Evolutionary conservation across 2,113 vertebrate genomes (phyloP), one percentile per base, ranked within the genome.

Genomic region (Deroptyus accipitrinus): DNA sequence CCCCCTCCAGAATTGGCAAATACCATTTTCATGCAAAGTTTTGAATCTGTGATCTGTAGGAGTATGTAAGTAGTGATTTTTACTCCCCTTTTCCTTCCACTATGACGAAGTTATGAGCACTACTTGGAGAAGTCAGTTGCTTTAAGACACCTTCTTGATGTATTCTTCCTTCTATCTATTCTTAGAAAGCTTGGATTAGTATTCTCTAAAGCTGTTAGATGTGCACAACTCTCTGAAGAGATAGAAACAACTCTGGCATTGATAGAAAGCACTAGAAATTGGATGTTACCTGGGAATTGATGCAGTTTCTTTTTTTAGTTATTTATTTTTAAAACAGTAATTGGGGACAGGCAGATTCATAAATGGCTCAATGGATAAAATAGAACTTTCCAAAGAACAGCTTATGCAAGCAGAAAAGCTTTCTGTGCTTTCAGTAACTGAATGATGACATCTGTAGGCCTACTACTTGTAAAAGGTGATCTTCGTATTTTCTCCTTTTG

Each of bases 241-340:
- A n/a, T n/a, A n/a, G n/a, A n/a, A n/a, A n/a, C n/a, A n/a, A n/a
- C n/a, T n/a, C n/a, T 17, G 31, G 20, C 18, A 1, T n/a, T 69
- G 76, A 41, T 54, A 88, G 91, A 94, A 95, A 57, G 35, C 69
- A 54, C 55, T 94, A 55, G 63, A 86, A 93, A 78, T 74, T n/a
- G 25, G 37, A 5, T 92, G 49, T 44, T 92, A 59, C 52, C 17
- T 78, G 33, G 35, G 68, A 85, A 67, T 64, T 55, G 22, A 33
- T 75, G 48, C 68, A 59, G 23, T 62, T 91, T 46, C 51, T 63
- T 15, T 33, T 72, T 57, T 64, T 66, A 55, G 28, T 61, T 80
- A 39, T 55, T 70, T 86, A 28, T 69, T 89, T 94, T 63, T 41
- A 79, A 75, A 84, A 62, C 25, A 15, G 16, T 82, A 11, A 31